Conservation (phyloP, 2,113 vertebrate genomes). For the Gopherus evgoodei region DNA sequence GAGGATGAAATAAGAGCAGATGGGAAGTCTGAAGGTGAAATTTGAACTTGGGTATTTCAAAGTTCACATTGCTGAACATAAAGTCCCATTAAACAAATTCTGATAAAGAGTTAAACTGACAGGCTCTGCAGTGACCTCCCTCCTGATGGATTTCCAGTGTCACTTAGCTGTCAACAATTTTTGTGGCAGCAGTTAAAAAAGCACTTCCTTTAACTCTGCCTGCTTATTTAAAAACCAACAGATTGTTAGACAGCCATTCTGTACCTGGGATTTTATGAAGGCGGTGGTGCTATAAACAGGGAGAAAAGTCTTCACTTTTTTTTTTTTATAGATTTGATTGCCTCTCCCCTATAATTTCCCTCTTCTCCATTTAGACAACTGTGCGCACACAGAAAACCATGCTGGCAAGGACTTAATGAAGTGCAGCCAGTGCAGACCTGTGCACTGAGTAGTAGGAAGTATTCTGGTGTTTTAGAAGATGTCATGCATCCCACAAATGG, state of each 20-base stretch:
- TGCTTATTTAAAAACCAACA: background rate
- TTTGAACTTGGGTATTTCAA: conserved; percentile 73
- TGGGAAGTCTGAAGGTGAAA: conserved; percentile 74
- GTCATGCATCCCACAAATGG: background rate
- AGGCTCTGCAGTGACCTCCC: background rate
- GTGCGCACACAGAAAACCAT: background rate
- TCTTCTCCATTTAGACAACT: conserved; percentile 27
- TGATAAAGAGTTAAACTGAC: conserved; percentile 57
- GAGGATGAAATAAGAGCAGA: conserved; percentile 76
- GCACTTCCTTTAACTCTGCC: background rate
- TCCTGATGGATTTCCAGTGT: conserved; percentile 17
- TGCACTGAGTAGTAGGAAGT: background rate
- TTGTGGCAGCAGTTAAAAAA: conserved; percentile 25
- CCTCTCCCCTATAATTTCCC: conserved; percentile 58
- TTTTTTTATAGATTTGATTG: conserved; percentile 36
- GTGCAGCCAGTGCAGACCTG: fast-evolving
- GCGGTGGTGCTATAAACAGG: conserved; percentile 13
- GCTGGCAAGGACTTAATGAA: background rate
- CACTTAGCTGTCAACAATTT: conserved; percentile 13
- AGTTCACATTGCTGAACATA: conserved; percentile 62
- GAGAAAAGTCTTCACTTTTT: conserved; percentile 23
- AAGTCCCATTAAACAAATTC: conserved; percentile 43
- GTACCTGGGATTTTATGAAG: conserved; percentile 22
- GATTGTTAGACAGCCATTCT: background rate
- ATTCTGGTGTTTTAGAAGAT: background rate